Evolutionary conservation across 2,888 invertebrate species (phyloP), one percentile per base, ranked within the genome.

Genomic region (Himalopsyche anomala): DNA sequence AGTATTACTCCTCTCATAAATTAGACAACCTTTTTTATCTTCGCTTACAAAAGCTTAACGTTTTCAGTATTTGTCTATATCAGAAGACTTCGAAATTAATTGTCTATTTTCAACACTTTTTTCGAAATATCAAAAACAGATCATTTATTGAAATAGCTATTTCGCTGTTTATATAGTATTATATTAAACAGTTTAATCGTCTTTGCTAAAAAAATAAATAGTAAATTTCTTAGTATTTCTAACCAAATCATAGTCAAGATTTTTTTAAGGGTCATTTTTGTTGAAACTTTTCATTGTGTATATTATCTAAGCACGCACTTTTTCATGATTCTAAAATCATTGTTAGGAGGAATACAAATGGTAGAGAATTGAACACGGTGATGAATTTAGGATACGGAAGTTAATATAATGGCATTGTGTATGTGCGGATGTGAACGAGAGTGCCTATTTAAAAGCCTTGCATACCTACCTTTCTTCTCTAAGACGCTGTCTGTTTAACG

Each of bases 401-500:
- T 84, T 17, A 55, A 62, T 84, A 84, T 84, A 84, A 84, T 84
- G 81, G 84, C 56, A 81, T 84, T 84, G 81, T 84, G 81, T 84
- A 79, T 74, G 84, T 42, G 55, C 51, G 81, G 84, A 84, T 84
- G 74, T 74, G 74, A 74, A 74, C 38, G 74, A 74, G 74, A 74
- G 74, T 74, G 74, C 38, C 74, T 74, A 74, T 74, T 74, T 74
- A 74, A 74, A 74, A 74, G 74, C 74, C 74, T 19, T 62, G 62
- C 62, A 28, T 62, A 62, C 62, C 62, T 19, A 62, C 62, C 62
- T 38, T 74, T 36, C 74, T 38, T 36, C 36, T 74, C 74, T 74
- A 74, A 74, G 74, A 74, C 74, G 74, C 36, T 74, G 74, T 36
- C 74, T 74, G 74, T 74, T 74, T 74, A 74, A 74, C 74, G 74